Conservation (phyloP, 2,888 invertebrate genomes). For the Prosapia bicincta region DNA sequence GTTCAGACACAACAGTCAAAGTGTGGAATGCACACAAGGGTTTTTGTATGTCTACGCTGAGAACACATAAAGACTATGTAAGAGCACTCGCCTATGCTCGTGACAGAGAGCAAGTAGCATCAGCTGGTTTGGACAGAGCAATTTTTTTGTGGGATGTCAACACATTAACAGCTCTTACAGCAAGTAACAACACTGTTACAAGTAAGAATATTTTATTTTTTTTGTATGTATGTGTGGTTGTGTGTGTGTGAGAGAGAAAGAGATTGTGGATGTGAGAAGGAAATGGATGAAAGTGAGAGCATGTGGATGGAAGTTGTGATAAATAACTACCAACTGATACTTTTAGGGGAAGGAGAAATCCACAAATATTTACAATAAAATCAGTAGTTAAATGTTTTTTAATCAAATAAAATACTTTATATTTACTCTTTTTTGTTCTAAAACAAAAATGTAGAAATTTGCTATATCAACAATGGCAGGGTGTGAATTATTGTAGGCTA, state of each 20-base stretch:
- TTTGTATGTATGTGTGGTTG: too few species aligned
- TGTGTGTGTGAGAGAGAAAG: too few species aligned
- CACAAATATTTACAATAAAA: too few species aligned
- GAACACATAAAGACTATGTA: conserved; percentile 98
- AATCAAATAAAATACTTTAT: too few species aligned
- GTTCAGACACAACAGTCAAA: conserved; percentile 98
- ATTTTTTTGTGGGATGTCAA: conserved; percentile 99
- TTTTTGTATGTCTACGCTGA: conserved; percentile 97
- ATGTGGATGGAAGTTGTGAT: background rate
- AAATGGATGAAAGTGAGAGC: background rate
- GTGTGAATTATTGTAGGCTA: too few species aligned
- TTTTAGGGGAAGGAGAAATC: too few species aligned
- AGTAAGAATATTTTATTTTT: conserved; percentile 60
- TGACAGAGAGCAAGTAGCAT: conserved; percentile 93
- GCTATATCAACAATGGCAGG: too few species aligned
- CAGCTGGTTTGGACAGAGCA: conserved; percentile 93
- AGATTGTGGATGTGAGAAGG: background rate
- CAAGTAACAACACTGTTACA: conserved; percentile 98
- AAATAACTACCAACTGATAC: too few species aligned
- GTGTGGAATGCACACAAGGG: conserved; percentile 99
- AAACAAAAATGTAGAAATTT: too few species aligned
- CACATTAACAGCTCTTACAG: conserved; percentile 93
- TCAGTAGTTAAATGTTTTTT: too few species aligned
- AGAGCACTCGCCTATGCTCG: conserved; percentile 96
- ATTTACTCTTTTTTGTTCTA: too few species aligned